phyloP scores from a whole-genome alignment of 2,888 invertebrate species.

The Schizaphis graminum region DNA sequence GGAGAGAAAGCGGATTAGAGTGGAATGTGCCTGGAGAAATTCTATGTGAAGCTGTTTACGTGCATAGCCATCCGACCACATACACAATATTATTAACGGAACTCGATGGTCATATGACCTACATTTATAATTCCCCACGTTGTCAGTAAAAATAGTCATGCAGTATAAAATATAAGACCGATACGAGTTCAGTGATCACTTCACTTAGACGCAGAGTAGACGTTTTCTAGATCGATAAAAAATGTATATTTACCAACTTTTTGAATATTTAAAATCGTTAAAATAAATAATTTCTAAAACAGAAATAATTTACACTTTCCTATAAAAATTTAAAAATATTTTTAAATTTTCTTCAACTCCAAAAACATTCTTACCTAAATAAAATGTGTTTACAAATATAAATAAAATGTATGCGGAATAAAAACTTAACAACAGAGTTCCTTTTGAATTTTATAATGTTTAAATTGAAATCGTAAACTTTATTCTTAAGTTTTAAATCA shows the following conservation, averaged over 20 bases:
- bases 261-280: neutral
- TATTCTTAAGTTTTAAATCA: neutral
- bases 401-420: neutral
- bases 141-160: constrained; percentile 43
- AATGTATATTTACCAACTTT: neutral
- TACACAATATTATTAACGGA: constrained; percentile 57
- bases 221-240: neutral
- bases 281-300: neutral
- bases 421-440: neutral
- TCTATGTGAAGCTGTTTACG: constrained; percentile 54
- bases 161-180: constrained; percentile 50
- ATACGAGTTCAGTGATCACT: constrained; percentile 18
- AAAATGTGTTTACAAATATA: neutral
- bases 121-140: constrained; percentile 59
- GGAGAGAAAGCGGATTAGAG: constrained; percentile 62
- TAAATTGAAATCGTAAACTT: neutral
- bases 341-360: neutral
- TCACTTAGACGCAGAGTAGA: neutral
- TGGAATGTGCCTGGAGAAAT: constrained; percentile 64
- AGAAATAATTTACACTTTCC: neutral
- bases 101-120: constrained; percentile 62
- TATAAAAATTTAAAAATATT: neutral
- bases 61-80: constrained; percentile 40
- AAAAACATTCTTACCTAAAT: neutral
- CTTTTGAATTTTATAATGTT: neutral